Conservation (phyloP, 23 tunicate species). For the Styela plicata region DNA sequence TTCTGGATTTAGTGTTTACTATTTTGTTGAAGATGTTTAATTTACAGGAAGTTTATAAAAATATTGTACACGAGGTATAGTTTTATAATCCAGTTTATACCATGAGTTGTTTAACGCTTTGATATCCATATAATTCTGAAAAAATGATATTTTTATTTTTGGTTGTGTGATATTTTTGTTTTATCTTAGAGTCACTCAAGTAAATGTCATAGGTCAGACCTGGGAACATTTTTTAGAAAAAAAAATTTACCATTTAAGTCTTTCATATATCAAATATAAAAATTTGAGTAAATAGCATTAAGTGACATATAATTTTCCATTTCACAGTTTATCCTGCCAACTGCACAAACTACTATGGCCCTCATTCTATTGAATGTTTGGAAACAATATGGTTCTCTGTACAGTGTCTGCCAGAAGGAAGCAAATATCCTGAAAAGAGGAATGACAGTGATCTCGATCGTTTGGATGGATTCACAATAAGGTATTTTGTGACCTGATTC, state of each 20-base stretch:
- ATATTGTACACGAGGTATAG: too few relatives aligned
- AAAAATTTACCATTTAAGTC: too few relatives aligned
- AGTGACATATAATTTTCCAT: neutral
- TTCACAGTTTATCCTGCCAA: neutral
- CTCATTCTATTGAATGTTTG: slow-evolving; percentile 30
- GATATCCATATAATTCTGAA: neutral
- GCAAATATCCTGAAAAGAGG: slow-evolving; percentile 3
- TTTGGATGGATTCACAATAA: neutral
- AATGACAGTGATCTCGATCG: neutral
- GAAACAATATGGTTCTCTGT: slow-evolving; percentile 22
- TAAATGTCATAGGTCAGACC: too few relatives aligned
- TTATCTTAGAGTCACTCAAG: too few relatives aligned
- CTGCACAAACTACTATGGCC: slow-evolving; percentile 23
- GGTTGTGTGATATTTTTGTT: too few relatives aligned
- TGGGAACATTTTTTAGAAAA: too few relatives aligned
- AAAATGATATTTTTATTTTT: too few relatives aligned
- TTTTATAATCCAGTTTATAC: too few relatives aligned
- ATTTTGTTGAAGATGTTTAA: neutral
- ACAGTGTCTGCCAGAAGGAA: slow-evolving; percentile 15
- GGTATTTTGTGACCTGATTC: too few relatives aligned
- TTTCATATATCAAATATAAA: too few relatives aligned
- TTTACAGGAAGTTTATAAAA: too few relatives aligned
- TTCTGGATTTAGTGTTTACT: neutral
- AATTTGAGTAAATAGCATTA: neutral
- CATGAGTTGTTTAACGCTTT: neutral